A percentile compares a stretch with the other conserved stretches of the same genome.
These are phyloP conservation scores for Siniperca undulata DNA, from an alignment of 2,797 vertebrate genomes.

Conservation along the genomic window DNA sequence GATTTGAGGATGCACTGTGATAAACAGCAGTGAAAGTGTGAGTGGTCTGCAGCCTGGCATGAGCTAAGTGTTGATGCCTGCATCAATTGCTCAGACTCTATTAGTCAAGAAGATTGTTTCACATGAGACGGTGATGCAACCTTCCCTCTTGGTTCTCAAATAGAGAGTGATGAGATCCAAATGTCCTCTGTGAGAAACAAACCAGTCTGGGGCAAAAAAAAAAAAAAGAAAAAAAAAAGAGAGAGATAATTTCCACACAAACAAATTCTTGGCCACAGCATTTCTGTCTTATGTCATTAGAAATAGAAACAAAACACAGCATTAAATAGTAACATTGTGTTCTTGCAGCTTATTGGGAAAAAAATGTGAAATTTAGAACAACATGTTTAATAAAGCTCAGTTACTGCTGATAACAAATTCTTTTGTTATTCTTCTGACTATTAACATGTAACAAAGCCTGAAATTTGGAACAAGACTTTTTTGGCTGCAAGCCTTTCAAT, in stretches of 20 bases:
- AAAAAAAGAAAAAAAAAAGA: slow-evolving; percentile 30
- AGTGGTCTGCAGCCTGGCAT: slow-evolving; percentile 47
- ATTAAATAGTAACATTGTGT: slow-evolving; percentile 28
- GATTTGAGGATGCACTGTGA: slow-evolving; percentile 40
- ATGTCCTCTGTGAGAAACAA: slow-evolving; percentile 69
- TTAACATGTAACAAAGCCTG: slow-evolving; percentile 1
- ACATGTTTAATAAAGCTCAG: neutral
- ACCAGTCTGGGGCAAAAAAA: slow-evolving; percentile 59
- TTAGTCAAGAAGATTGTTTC: slow-evolving; percentile 54
- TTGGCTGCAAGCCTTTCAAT: neutral
- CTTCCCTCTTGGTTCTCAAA: slow-evolving; percentile 56
- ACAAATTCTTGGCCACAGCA: slow-evolving; percentile 52
- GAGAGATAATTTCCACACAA: slow-evolving; percentile 56
- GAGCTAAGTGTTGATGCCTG: slow-evolving; percentile 37
- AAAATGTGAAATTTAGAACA: slow-evolving; percentile 4
- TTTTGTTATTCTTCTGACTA: neutral
- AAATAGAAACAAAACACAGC: slow-evolving; percentile 30
- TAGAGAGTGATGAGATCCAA: slow-evolving; percentile 67
- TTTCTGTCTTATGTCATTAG: slow-evolving; percentile 30
- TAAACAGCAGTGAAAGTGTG: slow-evolving; percentile 41
- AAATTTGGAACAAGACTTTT: slow-evolving; percentile 4
- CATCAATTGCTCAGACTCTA: slow-evolving; percentile 44
- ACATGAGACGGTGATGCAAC: slow-evolving; percentile 72
- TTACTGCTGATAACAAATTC: neutral
- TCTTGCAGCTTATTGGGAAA: slow-evolving; percentile 5